These are phyloP conservation scores for Sesamia nonagrioides DNA, from an alignment of 1,140 invertebrate genomes.

Conservation along the genomic window DNA sequence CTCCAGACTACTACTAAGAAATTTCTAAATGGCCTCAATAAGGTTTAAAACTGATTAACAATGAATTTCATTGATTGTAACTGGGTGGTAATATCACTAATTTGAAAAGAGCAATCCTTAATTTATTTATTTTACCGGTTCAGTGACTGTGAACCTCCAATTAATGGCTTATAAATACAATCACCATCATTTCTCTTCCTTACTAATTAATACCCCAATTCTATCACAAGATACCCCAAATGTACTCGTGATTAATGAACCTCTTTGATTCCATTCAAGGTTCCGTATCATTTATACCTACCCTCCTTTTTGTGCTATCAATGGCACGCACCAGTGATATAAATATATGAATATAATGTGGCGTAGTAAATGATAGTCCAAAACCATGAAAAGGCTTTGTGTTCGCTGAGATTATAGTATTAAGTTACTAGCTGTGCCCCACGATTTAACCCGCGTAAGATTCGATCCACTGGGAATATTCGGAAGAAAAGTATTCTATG, in stretches of 20 bases:
- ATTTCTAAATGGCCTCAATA: too few relatives aligned
- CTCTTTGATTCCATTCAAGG: slow-evolving; percentile 3
- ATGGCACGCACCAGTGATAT: neutral
- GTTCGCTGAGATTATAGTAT: too few relatives aligned
- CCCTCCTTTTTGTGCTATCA: neutral
- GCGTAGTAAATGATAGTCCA: neutral
- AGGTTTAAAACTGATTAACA: too few relatives aligned
- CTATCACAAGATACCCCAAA: neutral
- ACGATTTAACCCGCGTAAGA: too few relatives aligned
- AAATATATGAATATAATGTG: neutral
- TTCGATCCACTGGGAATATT: too few relatives aligned
- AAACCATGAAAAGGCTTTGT: neutral
- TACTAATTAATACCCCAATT: neutral
- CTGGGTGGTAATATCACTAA: too few relatives aligned
- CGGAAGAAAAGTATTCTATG: too few relatives aligned
- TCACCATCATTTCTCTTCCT: neutral
- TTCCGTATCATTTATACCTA: neutral
- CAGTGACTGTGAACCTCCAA: neutral
- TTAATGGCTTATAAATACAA: neutral
- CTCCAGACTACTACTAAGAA: too few relatives aligned
- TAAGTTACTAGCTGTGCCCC: too few relatives aligned
- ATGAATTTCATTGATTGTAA: too few relatives aligned
- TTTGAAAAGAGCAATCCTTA: too few relatives aligned
- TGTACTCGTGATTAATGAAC: neutral
- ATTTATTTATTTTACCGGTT: neutral